Conservation (phyloP, 2,888 invertebrate genomes). For the Dichetophora obliterata region DNA sequence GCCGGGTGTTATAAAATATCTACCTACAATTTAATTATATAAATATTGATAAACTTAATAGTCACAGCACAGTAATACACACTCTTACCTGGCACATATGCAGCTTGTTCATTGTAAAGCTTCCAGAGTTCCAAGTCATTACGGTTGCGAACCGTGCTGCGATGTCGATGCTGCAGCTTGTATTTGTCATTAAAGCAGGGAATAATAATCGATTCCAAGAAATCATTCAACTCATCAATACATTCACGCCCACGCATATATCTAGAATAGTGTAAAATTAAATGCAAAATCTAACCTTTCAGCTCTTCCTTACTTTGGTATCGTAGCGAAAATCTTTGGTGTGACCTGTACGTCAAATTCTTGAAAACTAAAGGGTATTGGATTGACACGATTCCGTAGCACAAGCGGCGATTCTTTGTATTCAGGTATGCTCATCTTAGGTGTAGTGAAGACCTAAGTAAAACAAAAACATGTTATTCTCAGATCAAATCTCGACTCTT, state of each 20-base stretch:
- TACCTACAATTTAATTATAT: constrained; percentile 47
- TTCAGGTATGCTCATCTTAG: constrained; percentile 54
- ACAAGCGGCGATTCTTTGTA: constrained; percentile 57
- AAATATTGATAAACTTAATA: background rate
- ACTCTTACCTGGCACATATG: constrained; percentile 55
- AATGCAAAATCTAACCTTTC: background rate
- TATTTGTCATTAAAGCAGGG: constrained; percentile 62
- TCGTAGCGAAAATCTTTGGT: constrained; percentile 52
- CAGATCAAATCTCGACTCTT: background rate
- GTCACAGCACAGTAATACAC: too few species aligned
- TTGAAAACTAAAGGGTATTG: constrained; percentile 54
- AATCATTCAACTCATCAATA: constrained; percentile 54
- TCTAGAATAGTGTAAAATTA: constrained; percentile 43
- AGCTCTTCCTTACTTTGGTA: constrained; percentile 56
- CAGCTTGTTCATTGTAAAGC: constrained; percentile 54
- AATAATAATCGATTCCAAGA: constrained; percentile 54
- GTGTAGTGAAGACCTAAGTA: constrained; percentile 36
- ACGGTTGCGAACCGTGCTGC: constrained; percentile 52
- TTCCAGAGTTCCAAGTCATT: constrained; percentile 58
- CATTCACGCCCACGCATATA: constrained; percentile 60
- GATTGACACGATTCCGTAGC: constrained; percentile 47
- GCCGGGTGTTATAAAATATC: constrained; percentile 58
- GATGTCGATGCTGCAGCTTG: constrained; percentile 55
- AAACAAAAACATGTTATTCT: background rate
- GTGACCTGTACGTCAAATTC: constrained; percentile 57